Conservation (phyloP, 2,888 invertebrate species). For the Oxyteleia sp. region DNA sequence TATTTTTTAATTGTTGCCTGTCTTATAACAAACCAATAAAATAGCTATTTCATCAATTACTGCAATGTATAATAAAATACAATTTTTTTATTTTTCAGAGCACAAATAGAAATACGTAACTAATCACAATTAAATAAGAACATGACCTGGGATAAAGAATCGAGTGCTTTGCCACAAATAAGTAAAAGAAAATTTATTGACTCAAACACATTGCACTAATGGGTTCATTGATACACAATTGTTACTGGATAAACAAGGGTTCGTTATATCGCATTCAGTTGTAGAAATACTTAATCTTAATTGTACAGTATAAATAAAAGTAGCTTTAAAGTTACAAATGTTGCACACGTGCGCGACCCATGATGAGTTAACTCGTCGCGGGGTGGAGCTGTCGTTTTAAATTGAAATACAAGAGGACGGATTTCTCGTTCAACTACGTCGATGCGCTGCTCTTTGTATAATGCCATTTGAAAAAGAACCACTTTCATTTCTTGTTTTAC, state of each 20-base stretch:
- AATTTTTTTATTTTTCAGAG: too few relatives aligned
- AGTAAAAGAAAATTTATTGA: not conserved
- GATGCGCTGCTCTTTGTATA: constrained; percentile 54
- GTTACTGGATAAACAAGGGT: not conserved
- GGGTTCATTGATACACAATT: constrained; percentile 48
- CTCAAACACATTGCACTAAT: constrained; percentile 30
- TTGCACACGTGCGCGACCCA: constrained; percentile 36
- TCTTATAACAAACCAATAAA: too few relatives aligned
- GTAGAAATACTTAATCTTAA: not conserved
- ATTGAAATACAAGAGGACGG: constrained; percentile 72
- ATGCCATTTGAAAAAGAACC: constrained; percentile 58
- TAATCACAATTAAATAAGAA: too few relatives aligned
- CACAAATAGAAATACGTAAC: too few relatives aligned
- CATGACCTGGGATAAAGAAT: too few relatives aligned
- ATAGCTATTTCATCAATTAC: too few relatives aligned
- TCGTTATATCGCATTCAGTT: too few relatives aligned
- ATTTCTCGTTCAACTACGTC: constrained; percentile 66
- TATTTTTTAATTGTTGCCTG: too few relatives aligned
- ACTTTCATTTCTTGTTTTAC: constrained; percentile 17
- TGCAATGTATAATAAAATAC: too few relatives aligned
- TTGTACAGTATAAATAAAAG: constrained; percentile 11
- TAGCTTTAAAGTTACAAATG: constrained; percentile 29
- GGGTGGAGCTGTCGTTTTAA: constrained; percentile 26
- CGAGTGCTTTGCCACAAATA: too few relatives aligned
- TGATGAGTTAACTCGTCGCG: constrained; percentile 53